phyloP scores from a whole-genome alignment of 2,888 invertebrate genomes.

The Microctonus aethiopoides region DNA sequence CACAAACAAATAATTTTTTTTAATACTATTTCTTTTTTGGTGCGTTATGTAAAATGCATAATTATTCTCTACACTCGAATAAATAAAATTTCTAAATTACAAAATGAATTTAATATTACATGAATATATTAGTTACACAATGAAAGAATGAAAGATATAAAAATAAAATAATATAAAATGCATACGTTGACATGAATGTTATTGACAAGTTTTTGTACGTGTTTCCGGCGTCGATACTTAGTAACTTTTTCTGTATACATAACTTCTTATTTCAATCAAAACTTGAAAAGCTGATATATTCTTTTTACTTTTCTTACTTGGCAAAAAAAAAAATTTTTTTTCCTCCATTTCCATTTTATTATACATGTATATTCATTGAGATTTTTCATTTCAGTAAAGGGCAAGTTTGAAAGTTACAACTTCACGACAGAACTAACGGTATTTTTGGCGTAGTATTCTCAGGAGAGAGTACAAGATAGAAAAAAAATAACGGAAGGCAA shows the following conservation, averaged over 20 bases:
- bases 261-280: neutral
- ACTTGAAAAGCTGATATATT: neutral
- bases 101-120: too few species aligned
- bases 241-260: neutral
- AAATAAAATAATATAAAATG: neutral
- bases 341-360: neutral
- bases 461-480: neutral
- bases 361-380: conserved; percentile 2
- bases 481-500: neutral
- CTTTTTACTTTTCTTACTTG: neutral
- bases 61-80: too few species aligned
- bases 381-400: conserved; percentile 29
- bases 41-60: too few species aligned
- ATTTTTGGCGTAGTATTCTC: conserved; percentile 7
- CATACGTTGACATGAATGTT: neutral
- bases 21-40: too few species aligned
- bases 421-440: conserved; percentile 23
- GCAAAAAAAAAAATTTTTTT: too few species aligned
- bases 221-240: conserved; percentile 28
- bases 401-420: conserved; percentile 27
- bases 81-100: too few species aligned
- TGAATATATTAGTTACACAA: neutral
- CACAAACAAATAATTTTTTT: too few species aligned
- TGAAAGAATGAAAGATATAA: neutral
- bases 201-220: conserved; percentile 14